These are phyloP conservation scores for Bursaphelenchus mucronatus DNA, from an alignment of 1,140 invertebrate genomes.

Conservation along the genomic window DNA sequence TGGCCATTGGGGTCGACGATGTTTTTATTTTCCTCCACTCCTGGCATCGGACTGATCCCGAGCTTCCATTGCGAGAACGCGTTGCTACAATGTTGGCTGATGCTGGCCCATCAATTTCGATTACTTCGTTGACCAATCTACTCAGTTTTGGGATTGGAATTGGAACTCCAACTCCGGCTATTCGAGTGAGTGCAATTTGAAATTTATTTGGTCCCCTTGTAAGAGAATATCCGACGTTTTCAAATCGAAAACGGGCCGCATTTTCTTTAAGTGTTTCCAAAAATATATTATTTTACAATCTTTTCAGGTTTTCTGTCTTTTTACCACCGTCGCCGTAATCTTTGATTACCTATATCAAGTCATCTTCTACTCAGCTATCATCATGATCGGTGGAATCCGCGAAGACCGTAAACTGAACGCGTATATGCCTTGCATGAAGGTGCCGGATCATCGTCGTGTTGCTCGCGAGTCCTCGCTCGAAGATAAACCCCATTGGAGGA, in stretches of 20 bases:
- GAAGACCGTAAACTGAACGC: conserved; percentile 49
- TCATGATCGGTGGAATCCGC: conserved; percentile 49
- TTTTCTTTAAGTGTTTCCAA: conserved; percentile 14
- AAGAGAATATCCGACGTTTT: too few species aligned
- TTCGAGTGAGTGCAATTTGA: conserved; percentile 62
- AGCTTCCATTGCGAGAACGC: conserved; percentile 60
- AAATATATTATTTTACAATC: too few species aligned
- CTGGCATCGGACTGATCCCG: conserved; percentile 48
- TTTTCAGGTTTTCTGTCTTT: conserved; percentile 55
- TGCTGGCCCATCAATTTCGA: conserved; percentile 94
- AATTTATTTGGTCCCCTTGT: too few species aligned
- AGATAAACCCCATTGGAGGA: conserved; percentile 10
- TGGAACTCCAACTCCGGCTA: conserved; percentile 80
- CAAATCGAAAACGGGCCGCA: too few species aligned
- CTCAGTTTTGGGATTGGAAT: conserved; percentile 92
- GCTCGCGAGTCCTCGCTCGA: not conserved
- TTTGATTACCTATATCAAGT: conserved; percentile 58
- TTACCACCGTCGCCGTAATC: conserved; percentile 54
- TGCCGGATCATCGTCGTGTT: conserved; percentile 21
- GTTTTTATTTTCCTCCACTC: conserved; percentile 60
- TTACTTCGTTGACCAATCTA: conserved; percentile 93
- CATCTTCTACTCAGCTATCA: conserved; percentile 58
- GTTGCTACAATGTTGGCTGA: conserved; percentile 82
- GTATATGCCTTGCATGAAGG: conserved; percentile 47
- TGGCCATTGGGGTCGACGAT: conserved; percentile 60